phyloP scores from a whole-genome alignment of 1,140 invertebrate species.

The Teleogryllus occipitalis region DNA sequence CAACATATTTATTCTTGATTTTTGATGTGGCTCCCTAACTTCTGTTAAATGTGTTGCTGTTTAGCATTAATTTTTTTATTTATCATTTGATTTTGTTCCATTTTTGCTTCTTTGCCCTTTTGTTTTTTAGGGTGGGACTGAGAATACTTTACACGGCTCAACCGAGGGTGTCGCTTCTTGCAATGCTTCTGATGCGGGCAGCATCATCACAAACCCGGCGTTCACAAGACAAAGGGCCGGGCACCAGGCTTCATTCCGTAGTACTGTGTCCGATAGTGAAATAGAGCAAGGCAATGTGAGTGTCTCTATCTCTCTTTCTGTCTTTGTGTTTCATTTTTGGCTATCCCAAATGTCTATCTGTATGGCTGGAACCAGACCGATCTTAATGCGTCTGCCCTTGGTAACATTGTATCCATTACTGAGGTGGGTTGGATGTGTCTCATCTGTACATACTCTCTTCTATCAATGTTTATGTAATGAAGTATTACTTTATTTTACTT shows the following conservation, averaged over 20 bases:
- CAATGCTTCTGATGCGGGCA: slow-evolving; percentile 58
- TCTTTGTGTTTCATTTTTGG: neutral
- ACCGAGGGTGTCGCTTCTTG: slow-evolving; percentile 41
- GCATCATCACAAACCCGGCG: slow-evolving; percentile 72
- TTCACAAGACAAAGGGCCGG: slow-evolving; percentile 38
- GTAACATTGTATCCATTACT: neutral
- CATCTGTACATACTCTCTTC: too few species aligned
- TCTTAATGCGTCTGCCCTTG: neutral
- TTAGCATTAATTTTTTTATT: neutral
- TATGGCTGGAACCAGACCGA: neutral
- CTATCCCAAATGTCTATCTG: neutral
- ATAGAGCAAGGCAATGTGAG: slow-evolving; percentile 80
- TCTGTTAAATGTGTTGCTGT: neutral
- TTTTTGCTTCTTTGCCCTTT: slow-evolving; percentile 16
- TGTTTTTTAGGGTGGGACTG: slow-evolving; percentile 48
- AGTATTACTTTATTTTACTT: too few species aligned
- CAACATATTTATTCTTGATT: neutral
- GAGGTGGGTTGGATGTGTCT: neutral
- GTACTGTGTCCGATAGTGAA: slow-evolving; percentile 89
- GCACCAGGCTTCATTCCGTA: slow-evolving; percentile 61
- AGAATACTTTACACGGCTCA: slow-evolving; percentile 37
- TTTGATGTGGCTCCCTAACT: neutral
- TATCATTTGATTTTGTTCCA: slow-evolving; percentile 9
- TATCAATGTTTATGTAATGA: too few species aligned
- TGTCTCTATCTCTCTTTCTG: slow-evolving; percentile 27